Base-by-base conservation (phyloP, 2,797 vertebrate genomes). In the Fistularia tabacaria region DNA sequence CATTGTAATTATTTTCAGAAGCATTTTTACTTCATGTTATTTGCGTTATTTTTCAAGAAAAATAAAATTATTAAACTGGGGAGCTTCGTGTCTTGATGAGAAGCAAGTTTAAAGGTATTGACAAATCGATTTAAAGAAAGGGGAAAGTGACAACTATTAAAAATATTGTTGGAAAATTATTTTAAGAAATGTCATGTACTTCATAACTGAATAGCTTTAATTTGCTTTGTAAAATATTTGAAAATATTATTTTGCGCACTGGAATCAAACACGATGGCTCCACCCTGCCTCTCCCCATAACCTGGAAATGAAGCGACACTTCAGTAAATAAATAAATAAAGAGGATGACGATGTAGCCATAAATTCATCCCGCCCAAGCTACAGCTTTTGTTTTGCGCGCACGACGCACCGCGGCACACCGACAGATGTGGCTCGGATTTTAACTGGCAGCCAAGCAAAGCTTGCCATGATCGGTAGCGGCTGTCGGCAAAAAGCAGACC, bases 1-100 rank as follows among this genome's bases (percentile, higher is more conserved):
- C 89, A 89, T 85, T 91, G 83, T 89, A 89, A 92, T 91, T 91
- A 92, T 92, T 92, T 90, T 91, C 80, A 69, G 69, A 88, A 76
- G 71, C 64, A 56, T 88, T 89, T 88, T 88, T 82, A 84, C 79
- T 80, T 88, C 83, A 81, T 78, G 81, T 85, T 85, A 75, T 83
- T 85, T 81, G 67, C 90, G 85, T 89, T 90, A 78, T 90, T 91
- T 92, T 89, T 86, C 78, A 89, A 88, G 71, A 87, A 89, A 91
- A 90, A 81, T 81, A 76, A 83, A 87, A 74, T 79, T 79, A 67
- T 71, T 53, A 45, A 59, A 59, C 59, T 15, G 36, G 13, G 11
- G 11, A 3, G 8, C 43, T 40, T 61, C 59, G 39, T 0, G 52
- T 53, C 7, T 69, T 36, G 47, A 38, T 42, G 15, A n/a, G 36